phyloP scores from a whole-genome alignment of 2,888 invertebrate genomes.

The Acrocyrtus sp. region DNA sequence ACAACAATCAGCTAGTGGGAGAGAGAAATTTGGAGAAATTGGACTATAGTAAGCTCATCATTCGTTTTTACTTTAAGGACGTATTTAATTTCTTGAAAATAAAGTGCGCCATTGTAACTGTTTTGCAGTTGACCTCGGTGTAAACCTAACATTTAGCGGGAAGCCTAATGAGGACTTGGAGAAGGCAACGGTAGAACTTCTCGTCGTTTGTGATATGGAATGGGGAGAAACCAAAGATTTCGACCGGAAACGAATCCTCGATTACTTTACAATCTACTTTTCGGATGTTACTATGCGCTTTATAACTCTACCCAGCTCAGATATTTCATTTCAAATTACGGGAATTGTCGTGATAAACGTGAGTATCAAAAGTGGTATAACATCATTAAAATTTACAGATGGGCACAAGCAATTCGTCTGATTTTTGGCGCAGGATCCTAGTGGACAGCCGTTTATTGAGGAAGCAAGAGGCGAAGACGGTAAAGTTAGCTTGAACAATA shows the following conservation, averaged over 20 bases:
- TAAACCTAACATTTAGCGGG: neutral
- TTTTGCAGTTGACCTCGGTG: neutral
- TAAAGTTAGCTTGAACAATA: slow-evolving; percentile 21
- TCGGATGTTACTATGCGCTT: neutral
- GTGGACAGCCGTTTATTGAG: slow-evolving; percentile 48
- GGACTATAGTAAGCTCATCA: neutral
- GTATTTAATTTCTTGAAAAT: neutral
- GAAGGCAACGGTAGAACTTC: slow-evolving; percentile 15
- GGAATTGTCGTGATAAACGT: neutral
- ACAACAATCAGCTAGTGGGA: neutral
- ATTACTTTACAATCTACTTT: slow-evolving; percentile 41
- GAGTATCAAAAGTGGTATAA: neutral
- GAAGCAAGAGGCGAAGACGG: slow-evolving; percentile 39
- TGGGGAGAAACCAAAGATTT: slow-evolving; percentile 21
- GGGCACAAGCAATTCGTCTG: too few relatives aligned
- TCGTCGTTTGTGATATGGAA: slow-evolving; percentile 31
- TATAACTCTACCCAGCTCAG: neutral
- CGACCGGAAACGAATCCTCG: slow-evolving; percentile 20
- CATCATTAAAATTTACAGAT: slow-evolving; percentile 4
- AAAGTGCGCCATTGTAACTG: neutral
- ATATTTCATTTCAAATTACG: neutral
- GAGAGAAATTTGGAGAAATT: neutral
- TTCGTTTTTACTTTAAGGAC: neutral
- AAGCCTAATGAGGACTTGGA: neutral
- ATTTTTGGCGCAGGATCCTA: too few relatives aligned